phyloP scores from a whole-genome alignment of 1,140 invertebrate species.

The Aleiodes sp. region DNA sequence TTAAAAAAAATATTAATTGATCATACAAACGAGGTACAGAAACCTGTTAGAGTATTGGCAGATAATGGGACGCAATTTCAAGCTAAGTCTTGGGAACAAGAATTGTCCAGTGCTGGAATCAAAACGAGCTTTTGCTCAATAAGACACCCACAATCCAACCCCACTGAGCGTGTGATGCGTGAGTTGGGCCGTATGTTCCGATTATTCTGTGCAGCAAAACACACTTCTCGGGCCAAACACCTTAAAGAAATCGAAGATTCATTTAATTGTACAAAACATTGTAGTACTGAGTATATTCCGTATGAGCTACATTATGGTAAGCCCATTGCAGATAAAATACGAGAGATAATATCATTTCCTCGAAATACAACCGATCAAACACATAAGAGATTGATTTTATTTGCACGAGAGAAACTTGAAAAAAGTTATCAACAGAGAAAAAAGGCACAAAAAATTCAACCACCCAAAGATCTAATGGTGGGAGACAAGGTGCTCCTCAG shows the following conservation, averaged over 20 bases:
- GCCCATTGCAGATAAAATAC: neutral
- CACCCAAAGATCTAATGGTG: neutral
- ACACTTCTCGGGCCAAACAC: constrained; percentile 25
- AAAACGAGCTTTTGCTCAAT: constrained; percentile 20
- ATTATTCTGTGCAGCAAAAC: constrained; percentile 14
- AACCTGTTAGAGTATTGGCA: constrained; percentile 23
- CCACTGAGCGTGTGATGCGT: constrained; percentile 27
- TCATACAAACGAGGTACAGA: constrained; percentile 19
- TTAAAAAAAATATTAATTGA: constrained; percentile 25
- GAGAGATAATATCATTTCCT: neutral
- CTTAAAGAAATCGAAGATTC: constrained; percentile 16
- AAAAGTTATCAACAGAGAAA: constrained; percentile 1
- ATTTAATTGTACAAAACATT: constrained; percentile 29
- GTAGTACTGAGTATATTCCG: constrained; percentile 32
- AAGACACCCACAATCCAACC: constrained; percentile 27
- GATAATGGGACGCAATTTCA: constrained; percentile 35
- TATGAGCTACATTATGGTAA: constrained; percentile 36
- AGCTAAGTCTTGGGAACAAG: neutral
- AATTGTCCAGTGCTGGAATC: constrained; percentile 12
- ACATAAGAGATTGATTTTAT: too few relatives aligned
- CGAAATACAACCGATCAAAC: neutral
- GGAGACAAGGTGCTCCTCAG: constrained; percentile 14
- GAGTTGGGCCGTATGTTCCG: constrained; percentile 30
- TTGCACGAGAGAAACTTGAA: too few relatives aligned
- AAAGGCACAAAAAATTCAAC: neutral